A percentile compares a stretch with the other conserved stretches of the same genome.
Evolutionary conservation across 2,888 invertebrate genomes (phyloP).

Genomic region (Brenthis daphne): DNA sequence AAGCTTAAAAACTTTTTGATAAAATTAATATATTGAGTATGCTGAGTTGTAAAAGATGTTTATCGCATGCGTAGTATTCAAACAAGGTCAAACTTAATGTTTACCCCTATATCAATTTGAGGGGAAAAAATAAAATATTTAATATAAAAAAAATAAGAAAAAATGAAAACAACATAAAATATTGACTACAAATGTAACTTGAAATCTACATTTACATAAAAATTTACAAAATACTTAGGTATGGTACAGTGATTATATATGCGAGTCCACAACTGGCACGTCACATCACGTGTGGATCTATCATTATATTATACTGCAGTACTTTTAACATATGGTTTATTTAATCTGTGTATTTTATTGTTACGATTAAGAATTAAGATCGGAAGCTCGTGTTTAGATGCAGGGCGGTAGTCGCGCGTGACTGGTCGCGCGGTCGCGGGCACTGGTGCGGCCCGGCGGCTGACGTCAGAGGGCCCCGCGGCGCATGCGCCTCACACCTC

Average conservation of each 20-base stretch:
- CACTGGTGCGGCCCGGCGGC: constrained; percentile 75
- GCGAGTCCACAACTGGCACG: constrained; percentile 2
- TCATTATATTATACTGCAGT: constrained; percentile 2
- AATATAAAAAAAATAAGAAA: constrained; percentile 2
- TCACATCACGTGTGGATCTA: constrained; percentile 18
- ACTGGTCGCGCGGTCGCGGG: constrained; percentile 75
- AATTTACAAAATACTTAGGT: constrained; percentile 27
- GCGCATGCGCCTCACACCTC: constrained; percentile 68
- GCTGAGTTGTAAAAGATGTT: constrained; percentile 12
- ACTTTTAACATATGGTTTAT: constrained; percentile 15
- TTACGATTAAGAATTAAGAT: constrained; percentile 66
- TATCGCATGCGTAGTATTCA: constrained; percentile 33
- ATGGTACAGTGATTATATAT: not conserved
- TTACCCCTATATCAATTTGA: constrained; percentile 19
- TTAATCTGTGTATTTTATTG: constrained; percentile 41
- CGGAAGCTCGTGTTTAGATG: constrained; percentile 70
- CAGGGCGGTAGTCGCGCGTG: constrained; percentile 73
- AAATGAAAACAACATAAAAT: not conserved
- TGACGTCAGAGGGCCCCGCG: constrained; percentile 65
- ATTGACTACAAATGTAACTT: not conserved
- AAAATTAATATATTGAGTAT: constrained; percentile 47
- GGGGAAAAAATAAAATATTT: not conserved
- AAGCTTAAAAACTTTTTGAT: constrained; percentile 52
- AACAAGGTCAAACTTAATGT: constrained; percentile 32
- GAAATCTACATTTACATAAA: not conserved